Evolutionary conservation across 2,113 vertebrate species (phyloP).

Genomic region (Tenebrosternarchus preto): DNA sequence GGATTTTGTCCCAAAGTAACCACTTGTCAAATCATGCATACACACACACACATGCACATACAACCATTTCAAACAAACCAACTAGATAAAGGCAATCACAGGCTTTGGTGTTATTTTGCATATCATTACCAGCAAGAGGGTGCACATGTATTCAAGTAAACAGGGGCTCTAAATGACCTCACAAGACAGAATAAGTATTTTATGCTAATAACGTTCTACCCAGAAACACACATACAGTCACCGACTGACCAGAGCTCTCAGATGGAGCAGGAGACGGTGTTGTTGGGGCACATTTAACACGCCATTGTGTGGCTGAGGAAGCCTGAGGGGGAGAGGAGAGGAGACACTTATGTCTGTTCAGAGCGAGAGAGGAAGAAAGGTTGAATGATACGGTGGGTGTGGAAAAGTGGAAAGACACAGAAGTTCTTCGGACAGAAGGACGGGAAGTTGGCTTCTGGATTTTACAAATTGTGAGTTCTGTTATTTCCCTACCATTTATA

Average conservation of each 20-base stretch:
- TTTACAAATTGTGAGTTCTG: too few relatives aligned
- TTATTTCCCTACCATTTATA: neutral
- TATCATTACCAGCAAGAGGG: too few relatives aligned
- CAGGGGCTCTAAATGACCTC: constrained; percentile 37
- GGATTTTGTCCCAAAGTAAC: constrained; percentile 40
- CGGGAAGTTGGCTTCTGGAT: constrained; percentile 33
- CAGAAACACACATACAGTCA: constrained; percentile 34
- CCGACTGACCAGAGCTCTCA: constrained; percentile 25
- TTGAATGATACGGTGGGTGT: constrained; percentile 1
- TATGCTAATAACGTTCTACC: constrained; percentile 24
- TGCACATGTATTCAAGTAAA: neutral
- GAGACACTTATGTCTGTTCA: constrained; percentile 67
- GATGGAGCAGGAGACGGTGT: neutral
- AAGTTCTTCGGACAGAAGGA: constrained; percentile 4
- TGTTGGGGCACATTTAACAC: constrained; percentile 40
- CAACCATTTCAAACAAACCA: constrained; percentile 18
- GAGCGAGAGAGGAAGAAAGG: constrained; percentile 40
- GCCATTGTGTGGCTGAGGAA: constrained; percentile 46
- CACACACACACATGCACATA: constrained; percentile 1
- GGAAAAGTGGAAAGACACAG: constrained; percentile 3
- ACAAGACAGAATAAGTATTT: constrained; percentile 24
- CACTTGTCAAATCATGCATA: neutral
- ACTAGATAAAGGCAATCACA: neutral
- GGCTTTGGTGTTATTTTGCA: too few relatives aligned
- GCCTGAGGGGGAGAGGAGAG: constrained; percentile 45